Conservation (phyloP, 2,797 vertebrate genomes). For the Trichosurus vulpecula region DNA sequence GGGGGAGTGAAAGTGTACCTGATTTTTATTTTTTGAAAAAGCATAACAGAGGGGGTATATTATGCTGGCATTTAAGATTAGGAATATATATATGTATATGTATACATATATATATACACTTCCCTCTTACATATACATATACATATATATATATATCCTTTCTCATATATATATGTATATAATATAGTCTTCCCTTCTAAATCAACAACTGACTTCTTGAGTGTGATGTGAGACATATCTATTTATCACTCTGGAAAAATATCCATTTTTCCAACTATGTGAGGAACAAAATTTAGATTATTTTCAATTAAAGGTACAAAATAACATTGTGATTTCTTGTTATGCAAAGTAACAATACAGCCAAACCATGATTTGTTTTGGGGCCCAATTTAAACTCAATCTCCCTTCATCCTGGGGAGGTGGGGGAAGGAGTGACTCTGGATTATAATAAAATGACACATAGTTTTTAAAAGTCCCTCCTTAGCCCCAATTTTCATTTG, state of each 20-base stretch:
- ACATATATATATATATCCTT: too few species aligned
- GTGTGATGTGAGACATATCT: constrained; percentile 28
- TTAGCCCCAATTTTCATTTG: constrained; percentile 38
- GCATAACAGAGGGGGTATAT: not conserved
- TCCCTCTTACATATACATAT: too few species aligned
- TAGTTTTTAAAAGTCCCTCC: not conserved
- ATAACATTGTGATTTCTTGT: not conserved
- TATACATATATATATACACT: too few species aligned
- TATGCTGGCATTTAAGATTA: constrained; percentile 15
- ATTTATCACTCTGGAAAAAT: not conserved
- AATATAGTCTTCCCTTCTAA: too few species aligned
- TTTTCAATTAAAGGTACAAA: not conserved
- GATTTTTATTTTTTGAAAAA: not conserved
- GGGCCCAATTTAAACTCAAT: constrained; percentile 6
- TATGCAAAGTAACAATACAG: constrained; percentile 31
- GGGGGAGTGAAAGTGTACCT: not conserved
- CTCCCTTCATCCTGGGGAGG: not conserved
- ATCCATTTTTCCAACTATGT: constrained; percentile 17
- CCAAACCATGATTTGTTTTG: not conserved
- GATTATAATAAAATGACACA: not conserved
- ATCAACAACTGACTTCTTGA: not conserved
- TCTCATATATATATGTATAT: too few species aligned
- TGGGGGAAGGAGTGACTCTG: not conserved
- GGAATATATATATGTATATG: too few species aligned
- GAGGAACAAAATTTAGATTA: constrained; percentile 14